Percentiles rank a stretch among this genome's conserved stretches.
Conservation (phyloP, 2,797 vertebrate genomes). For the Micrastur ruficollis region DNA sequence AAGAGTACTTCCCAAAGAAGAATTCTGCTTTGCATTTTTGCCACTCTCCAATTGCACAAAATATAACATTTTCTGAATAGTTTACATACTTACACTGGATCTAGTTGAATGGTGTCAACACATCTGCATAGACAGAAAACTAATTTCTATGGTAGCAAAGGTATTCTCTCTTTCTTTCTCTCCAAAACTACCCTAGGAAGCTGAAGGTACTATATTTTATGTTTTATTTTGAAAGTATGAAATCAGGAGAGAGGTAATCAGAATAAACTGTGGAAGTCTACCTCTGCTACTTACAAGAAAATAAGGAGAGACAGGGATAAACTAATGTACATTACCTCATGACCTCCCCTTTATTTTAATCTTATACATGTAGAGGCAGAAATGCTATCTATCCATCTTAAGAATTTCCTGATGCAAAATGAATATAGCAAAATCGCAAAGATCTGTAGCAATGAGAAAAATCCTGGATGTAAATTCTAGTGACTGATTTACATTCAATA, state of each 20-base stretch:
- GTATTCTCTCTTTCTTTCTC: background rate
- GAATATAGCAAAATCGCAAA: background rate
- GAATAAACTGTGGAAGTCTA: background rate
- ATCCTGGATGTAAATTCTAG: background rate
- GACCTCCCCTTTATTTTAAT: background rate
- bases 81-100: background rate
- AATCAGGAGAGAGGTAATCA: background rate
- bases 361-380: background rate
- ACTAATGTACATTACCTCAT: background rate
- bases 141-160: background rate
- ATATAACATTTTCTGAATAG: background rate
- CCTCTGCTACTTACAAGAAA: background rate
- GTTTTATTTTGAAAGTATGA: background rate
- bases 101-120: background rate
- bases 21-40: background rate
- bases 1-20: background rate
- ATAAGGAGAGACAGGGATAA: background rate
- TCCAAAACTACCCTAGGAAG: background rate
- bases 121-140: background rate
- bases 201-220: background rate
- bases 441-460: background rate
- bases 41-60: background rate
- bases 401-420: background rate
- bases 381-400: background rate
- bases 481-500: background rate